These are phyloP conservation scores for Coracias cyanogaster DNA, from an alignment of 2,797 vertebrate genomes.

Conservation along the genomic window DNA sequence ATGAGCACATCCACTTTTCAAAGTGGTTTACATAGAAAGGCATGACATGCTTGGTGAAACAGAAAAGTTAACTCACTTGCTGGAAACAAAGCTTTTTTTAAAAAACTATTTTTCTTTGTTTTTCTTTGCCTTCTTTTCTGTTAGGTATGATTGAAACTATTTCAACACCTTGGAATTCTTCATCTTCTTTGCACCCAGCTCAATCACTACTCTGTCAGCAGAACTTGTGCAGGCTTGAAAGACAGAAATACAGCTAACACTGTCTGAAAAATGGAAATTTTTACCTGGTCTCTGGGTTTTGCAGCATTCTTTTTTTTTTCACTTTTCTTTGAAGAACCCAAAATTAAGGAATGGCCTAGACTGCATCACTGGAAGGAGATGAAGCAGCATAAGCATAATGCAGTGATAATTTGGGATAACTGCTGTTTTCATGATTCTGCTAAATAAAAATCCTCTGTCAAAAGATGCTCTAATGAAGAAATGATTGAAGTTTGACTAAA, in stretches of 20 bases:
- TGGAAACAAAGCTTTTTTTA: neutral
- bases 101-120: neutral
- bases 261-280: neutral
- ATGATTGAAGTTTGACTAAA: neutral
- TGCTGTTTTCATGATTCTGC: neutral
- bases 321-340: neutral
- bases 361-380: neutral
- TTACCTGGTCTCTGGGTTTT: neutral
- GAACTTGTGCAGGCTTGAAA: slow-evolving; percentile 37
- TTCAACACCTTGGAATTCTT: neutral
- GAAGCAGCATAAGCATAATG: neutral
- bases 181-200: neutral
- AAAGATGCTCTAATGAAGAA: neutral
- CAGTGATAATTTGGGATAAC: neutral
- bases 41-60: neutral
- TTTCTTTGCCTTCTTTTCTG: neutral
- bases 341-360: neutral
- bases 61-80: neutral
- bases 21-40: neutral
- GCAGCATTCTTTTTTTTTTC: neutral
- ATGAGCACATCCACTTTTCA: neutral
- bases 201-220: neutral
- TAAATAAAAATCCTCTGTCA: neutral
- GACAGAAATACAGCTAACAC: neutral
- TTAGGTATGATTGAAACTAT: neutral